These are phyloP conservation scores for Polietes domitor DNA, from an alignment of 2,888 invertebrate species.

Conservation along the genomic window DNA sequence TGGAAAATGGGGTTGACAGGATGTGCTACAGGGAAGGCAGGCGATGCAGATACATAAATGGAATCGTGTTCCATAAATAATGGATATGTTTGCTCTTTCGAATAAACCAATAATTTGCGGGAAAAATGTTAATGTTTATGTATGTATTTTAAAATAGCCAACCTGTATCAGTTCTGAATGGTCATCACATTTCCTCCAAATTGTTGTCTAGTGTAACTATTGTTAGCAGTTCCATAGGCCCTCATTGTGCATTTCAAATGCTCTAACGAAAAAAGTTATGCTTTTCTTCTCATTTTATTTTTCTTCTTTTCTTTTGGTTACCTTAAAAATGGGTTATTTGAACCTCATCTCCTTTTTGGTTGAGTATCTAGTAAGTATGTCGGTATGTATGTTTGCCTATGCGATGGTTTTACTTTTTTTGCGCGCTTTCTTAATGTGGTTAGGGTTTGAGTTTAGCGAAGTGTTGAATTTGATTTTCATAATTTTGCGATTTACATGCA, in stretches of 20 bases:
- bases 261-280: background rate
- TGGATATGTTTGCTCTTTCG: too few species aligned
- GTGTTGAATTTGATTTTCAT: background rate
- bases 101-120: too few species aligned
- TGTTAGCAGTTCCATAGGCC: background rate
- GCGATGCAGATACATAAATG: too few species aligned
- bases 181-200: too few species aligned
- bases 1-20: too few species aligned
- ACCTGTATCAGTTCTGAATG: too few species aligned
- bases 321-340: conserved; percentile 32
- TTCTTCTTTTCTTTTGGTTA: conserved; percentile 1
- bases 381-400: background rate
- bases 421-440: background rate
- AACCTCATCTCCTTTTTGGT: conserved; percentile 29
- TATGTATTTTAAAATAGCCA: too few species aligned
- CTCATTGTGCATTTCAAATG: background rate
- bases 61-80: too few species aligned
- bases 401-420: background rate
- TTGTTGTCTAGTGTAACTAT: too few species aligned
- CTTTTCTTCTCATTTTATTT: background rate
- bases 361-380: background rate
- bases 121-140: too few species aligned
- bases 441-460: background rate
- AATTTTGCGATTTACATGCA: background rate
- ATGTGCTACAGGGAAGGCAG: too few species aligned